Conservation (phyloP, 1,140 invertebrate species). For the Acromyrmex charruanus region DNA sequence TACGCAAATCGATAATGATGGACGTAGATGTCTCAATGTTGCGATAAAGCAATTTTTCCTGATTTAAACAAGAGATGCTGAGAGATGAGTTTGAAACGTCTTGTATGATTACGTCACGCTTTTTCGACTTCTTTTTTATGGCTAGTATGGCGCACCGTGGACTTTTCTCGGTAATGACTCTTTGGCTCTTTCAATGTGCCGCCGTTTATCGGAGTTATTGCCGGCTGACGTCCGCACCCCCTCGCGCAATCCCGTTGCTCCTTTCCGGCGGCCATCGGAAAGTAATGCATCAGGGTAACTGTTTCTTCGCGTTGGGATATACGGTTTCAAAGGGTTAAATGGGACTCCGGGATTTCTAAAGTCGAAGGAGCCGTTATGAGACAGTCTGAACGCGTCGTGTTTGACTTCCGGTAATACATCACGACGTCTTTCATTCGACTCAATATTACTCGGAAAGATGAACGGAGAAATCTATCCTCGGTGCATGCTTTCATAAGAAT, state of each 20-base stretch:
- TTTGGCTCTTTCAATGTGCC: constrained; percentile 66
- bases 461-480: background rate
- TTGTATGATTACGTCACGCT: constrained; percentile 39
- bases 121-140: constrained; percentile 9
- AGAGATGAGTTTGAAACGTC: constrained; percentile 23
- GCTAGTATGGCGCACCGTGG: constrained; percentile 49
- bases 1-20: background rate
- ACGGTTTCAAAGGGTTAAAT: constrained; percentile 71
- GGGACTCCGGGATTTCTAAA: constrained; percentile 60
- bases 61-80: background rate
- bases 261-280: constrained; percentile 58
- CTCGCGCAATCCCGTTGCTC: constrained; percentile 32
- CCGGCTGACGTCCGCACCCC: constrained; percentile 52
- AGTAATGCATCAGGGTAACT: constrained; percentile 72
- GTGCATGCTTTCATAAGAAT: background rate
- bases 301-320: constrained; percentile 69
- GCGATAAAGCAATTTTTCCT: background rate
- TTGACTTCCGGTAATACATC: constrained; percentile 52
- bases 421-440: constrained; percentile 38
- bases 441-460: constrained; percentile 43
- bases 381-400: constrained; percentile 14
- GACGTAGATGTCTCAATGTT: background rate
- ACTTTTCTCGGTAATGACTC: constrained; percentile 68
- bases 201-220: constrained; percentile 70
- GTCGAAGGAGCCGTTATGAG: constrained; percentile 44